phyloP scores from a whole-genome alignment of 1,140 invertebrate species.

The Akabosia matsudoensis region DNA sequence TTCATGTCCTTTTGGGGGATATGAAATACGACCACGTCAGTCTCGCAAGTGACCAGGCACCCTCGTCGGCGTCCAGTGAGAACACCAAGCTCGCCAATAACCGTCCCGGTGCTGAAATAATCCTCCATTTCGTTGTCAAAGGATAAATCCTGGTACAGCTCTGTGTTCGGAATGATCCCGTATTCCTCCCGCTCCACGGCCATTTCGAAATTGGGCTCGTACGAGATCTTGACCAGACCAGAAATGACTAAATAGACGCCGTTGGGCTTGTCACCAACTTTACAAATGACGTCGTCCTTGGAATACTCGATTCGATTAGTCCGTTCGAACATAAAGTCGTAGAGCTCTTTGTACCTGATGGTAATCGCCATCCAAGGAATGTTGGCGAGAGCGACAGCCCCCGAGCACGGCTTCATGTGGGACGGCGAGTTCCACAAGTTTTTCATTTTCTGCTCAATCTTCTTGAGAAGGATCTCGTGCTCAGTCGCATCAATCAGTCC shows the following conservation, averaged over 20 bases:
- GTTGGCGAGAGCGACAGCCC: conserved; percentile 26
- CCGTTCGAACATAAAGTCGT: conserved; percentile 20
- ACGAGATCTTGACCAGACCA: conserved; percentile 52
- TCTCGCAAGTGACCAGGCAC: conserved; percentile 53
- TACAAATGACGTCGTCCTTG: conserved; percentile 46
- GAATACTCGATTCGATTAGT: neutral
- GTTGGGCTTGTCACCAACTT: conserved; percentile 43
- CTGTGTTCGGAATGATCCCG: conserved; percentile 43
- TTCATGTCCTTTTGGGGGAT: conserved; percentile 37
- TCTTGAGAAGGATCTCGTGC: neutral
- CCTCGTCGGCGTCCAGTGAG: conserved; percentile 50
- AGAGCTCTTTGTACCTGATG: neutral
- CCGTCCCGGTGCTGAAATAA: conserved; percentile 52
- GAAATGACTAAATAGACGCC: conserved; percentile 53
- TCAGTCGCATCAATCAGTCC: conserved; percentile 28
- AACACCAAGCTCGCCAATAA: conserved; percentile 55
- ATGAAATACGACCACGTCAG: conserved; percentile 50
- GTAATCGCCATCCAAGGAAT: conserved; percentile 26
- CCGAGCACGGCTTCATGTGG: neutral
- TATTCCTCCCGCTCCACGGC: conserved; percentile 31
- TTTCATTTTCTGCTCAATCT: conserved; percentile 28
- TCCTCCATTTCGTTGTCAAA: conserved; percentile 49
- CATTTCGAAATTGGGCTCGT: conserved; percentile 33
- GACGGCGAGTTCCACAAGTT: neutral
- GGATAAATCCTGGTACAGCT: conserved; percentile 40